Evolutionary conservation across 2,797 vertebrate species (phyloP), one percentile per base, ranked within the genome.

Genomic region (Manis pentadactyla): DNA sequence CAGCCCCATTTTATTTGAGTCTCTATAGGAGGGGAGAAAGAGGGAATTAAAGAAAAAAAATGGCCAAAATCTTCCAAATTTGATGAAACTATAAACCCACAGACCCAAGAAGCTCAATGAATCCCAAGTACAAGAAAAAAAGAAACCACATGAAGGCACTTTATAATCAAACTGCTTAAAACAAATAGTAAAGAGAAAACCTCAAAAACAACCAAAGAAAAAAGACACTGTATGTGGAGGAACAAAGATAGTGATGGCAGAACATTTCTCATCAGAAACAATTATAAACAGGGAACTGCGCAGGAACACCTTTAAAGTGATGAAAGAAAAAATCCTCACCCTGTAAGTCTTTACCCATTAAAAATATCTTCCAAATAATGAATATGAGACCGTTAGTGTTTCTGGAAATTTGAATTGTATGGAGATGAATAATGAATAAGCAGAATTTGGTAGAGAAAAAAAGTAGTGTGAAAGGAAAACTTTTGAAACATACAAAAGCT

Each of bases 61-160:
- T 75, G 3, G 23, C 46, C n/a, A n/a, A n/a, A n/a, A n/a, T n/a
- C n/a, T n/a, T n/a, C n/a, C n/a, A n/a, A n/a, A n/a, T n/a, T n/a
- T 89, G 29, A 9, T 85, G 46, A 77, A 94, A 85, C n/a, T 78
- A 46, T 68, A 93, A 93, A 81, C 27, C 14, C n/a, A 91, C 49
- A 96, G n/a, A 63, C 88, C 25, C 31, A 34, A 78, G 53, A 89
- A 92, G 7, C 31, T 37, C 57, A 84, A 1, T 74, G 64, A 96
- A 25, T 71, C 27, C 23, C n/a, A 85, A 90, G n/a, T 51, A 94
- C 25, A 90, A 90, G 78, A 81, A 75, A 75, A 7, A 25, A 78
- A 27, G 19, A 89, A 79, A 39, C 23, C 73, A 83, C 71, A 46
- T 4, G 27, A 81, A 31, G 21, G 15, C 64, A 42, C 14, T 21